These are phyloP conservation scores for Eretmocerus hayati DNA, from an alignment of 2,888 invertebrate species.

Conservation along the genomic window DNA sequence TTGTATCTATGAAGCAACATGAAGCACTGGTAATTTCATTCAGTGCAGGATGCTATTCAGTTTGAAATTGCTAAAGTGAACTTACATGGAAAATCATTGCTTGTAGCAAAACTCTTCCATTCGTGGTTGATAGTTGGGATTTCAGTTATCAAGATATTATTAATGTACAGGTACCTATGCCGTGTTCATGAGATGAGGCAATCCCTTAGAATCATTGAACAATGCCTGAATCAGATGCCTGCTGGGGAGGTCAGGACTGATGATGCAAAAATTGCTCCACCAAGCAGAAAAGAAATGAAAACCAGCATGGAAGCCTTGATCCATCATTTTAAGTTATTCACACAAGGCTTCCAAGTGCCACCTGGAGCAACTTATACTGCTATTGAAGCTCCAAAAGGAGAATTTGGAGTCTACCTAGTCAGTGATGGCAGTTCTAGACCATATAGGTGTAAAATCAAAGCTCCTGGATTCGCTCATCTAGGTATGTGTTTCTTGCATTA, in stretches of 20 bases:
- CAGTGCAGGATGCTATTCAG: not conserved
- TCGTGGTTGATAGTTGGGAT: no score
- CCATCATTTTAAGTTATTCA: slow-evolving; percentile 96
- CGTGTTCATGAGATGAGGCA: slow-evolving; percentile 94
- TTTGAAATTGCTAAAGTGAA: not conserved
- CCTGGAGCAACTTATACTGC: slow-evolving; percentile 94
- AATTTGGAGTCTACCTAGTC: slow-evolving; percentile 95
- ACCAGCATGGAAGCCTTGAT: slow-evolving; percentile 94
- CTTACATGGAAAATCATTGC: no score
- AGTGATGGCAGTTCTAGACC: slow-evolving; percentile 93
- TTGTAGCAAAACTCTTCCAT: no score
- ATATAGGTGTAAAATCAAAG: slow-evolving; percentile 88
- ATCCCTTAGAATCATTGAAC: slow-evolving; percentile 86
- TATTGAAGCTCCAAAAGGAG: slow-evolving; percentile 94
- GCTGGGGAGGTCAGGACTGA: slow-evolving; percentile 88
- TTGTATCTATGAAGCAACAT: no score
- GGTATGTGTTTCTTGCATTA: no score
- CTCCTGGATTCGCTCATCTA: slow-evolving; percentile 78
- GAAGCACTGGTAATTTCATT: no score
- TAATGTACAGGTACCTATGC: slow-evolving; percentile 65
- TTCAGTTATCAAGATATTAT: not conserved
- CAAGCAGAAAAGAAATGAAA: slow-evolving; percentile 93
- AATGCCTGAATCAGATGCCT: slow-evolving; percentile 98
- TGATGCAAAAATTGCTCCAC: slow-evolving; percentile 89
- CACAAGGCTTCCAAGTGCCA: slow-evolving; percentile 95